Base-by-base conservation (phyloP, 2,888 invertebrate genomes). In the Lapara coniferarum region DNA sequence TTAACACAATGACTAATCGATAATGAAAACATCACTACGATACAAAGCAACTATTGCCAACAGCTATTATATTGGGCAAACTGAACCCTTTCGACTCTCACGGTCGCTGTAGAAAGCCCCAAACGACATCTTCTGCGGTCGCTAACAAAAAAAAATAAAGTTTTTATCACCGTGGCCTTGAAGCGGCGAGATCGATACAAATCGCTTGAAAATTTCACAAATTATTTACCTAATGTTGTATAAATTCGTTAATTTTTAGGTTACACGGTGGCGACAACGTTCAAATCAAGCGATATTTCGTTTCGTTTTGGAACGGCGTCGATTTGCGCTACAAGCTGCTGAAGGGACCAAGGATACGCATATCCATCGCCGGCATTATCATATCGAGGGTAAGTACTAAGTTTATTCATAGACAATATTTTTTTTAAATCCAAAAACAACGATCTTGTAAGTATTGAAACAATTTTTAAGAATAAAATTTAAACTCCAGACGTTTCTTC, bases 231-330 rank as follows among this genome's bases (percentile, higher is more conserved):
- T 19, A 63, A 63, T 19, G 19, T 55, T 55, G 19, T 19, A 16
- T 55, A 10, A 12, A 53, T 53, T 52, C 14, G 0, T 52, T 66
- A 55, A n/a, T 68, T 73, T 72, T 51, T 86, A 96, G 96, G 85
- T 94, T 97, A 82, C 97, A 97, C 87, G 96, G 96, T 25, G 96
- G 96, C 66, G 96, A 96, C 87, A 96, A 96, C 85, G 95, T 96
- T 25, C 96, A 98, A 93, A 98, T 98, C 78, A 98, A 98, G 87
- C 95, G 98, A 71, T 98, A 98, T 88, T 98, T 98, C 87, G 98
- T 98, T 57, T 98, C 98, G 56, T 98, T 98, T 89, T 98, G 98
- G 98, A 98, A 98, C 88, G 98, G 98, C 66, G 98, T 98, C 19
- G 98, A 98, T 90, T 94, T 98, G 74, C 95, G 98, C 76, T 98